phyloP scores from a whole-genome alignment of 2,113 vertebrate genomes.

The Alouatta palliata region DNA sequence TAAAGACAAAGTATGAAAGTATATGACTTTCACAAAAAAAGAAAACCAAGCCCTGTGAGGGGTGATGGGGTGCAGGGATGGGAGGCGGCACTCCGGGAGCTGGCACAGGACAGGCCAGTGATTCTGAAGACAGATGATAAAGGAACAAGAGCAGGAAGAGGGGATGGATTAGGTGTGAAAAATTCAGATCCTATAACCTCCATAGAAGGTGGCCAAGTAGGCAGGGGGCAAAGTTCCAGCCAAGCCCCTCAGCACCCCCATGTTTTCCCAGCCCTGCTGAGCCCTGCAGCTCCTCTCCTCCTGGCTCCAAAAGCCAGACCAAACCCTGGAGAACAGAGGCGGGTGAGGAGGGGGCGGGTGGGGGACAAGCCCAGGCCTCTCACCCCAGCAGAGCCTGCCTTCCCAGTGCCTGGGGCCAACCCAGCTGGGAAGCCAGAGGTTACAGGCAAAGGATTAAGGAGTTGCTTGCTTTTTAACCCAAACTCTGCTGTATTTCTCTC shows the following conservation, averaged over 20 bases:
- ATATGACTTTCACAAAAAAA: neutral
- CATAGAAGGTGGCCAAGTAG: constrained; percentile 39
- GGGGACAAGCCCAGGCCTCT: constrained; percentile 59
- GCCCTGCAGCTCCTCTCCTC: neutral
- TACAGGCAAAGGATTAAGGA: constrained; percentile 68
- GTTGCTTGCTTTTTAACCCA: constrained; percentile 65
- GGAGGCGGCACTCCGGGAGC: neutral
- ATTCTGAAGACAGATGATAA: neutral
- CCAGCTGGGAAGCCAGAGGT: constrained; percentile 63
- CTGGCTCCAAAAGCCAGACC: constrained; percentile 46
- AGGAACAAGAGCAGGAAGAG: neutral
- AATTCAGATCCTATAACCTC: constrained; percentile 16
- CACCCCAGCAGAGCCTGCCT: constrained; percentile 50
- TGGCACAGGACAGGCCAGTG: neutral
- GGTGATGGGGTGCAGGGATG: neutral
- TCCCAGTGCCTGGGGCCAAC: constrained; percentile 49
- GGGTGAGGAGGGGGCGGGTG: neutral
- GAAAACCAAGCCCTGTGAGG: neutral
- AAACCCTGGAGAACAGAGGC: constrained; percentile 21
- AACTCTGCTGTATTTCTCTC: constrained; percentile 47
- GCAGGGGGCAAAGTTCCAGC: neutral
- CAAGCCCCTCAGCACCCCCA: neutral
- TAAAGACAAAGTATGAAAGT: neutral
- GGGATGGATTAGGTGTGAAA: neutral
- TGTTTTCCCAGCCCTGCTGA: constrained; percentile 12